phyloP scores from a whole-genome alignment of 2,888 invertebrate genomes.

The Pantelozetes paolii region DNA sequence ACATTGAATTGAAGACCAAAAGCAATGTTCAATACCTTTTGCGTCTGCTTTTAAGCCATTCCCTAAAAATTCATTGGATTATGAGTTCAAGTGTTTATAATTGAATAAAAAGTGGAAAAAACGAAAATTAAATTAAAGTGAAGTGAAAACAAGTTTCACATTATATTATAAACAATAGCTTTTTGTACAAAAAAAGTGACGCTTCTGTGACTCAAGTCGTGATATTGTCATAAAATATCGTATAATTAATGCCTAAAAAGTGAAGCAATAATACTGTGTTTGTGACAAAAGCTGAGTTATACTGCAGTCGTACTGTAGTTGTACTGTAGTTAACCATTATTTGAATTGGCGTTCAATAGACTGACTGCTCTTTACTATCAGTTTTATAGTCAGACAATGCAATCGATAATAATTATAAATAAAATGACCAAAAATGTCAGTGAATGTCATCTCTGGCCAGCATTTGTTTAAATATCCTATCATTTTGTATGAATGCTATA shows the following conservation, averaged over 20 bases:
- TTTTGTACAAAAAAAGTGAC: neutral
- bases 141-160: neutral
- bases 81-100: neutral
- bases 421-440: neutral
- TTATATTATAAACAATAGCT: neutral
- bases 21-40: neutral
- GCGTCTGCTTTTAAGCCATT: neutral
- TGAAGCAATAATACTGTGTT: neutral
- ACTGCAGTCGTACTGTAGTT: too few relatives aligned
- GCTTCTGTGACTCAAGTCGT: neutral
- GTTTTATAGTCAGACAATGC: neutral
- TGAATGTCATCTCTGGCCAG: neutral
- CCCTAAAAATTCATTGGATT: neutral
- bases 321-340: neutral
- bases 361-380: neutral
- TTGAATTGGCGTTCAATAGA: neutral
- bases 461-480: too few relatives aligned
- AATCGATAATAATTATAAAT: slow-evolving; percentile 21
- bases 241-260: slow-evolving; percentile 8
- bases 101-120: neutral
- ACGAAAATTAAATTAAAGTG: neutral
- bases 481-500: neutral
- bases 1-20: too few relatives aligned
- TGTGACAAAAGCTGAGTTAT: slow-evolving; percentile 1
- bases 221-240: slow-evolving; percentile 17